Conservation (phyloP, 2,797 vertebrate species). For the Poecilia wingei region DNA sequence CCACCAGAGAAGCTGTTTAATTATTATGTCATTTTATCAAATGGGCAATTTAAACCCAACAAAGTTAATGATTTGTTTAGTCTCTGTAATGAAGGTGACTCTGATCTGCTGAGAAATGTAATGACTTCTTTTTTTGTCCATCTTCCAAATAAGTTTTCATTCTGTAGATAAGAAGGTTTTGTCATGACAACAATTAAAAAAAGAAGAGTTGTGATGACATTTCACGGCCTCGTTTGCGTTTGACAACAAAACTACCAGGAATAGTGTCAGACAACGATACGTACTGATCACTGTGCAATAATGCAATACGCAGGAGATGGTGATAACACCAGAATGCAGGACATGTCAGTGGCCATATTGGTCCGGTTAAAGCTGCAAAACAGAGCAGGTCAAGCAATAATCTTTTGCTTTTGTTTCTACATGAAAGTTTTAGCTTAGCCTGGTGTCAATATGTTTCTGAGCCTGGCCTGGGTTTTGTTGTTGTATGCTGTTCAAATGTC, state of each 20-base stretch:
- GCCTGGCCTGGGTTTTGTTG: constrained; percentile 28
- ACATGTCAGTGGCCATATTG: background rate
- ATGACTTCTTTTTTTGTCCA: background rate
- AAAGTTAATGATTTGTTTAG: background rate
- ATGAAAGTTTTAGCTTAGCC: background rate
- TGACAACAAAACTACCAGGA: background rate
- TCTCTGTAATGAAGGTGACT: background rate
- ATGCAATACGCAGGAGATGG: background rate
- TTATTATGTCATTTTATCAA: background rate
- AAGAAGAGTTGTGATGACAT: background rate
- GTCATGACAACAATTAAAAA: background rate
- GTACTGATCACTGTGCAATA: background rate
- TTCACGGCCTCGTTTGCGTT: background rate
- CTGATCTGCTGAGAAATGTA: background rate
- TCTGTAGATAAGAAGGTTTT: background rate
- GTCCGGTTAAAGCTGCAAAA: background rate
- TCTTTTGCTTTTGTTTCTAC: background rate
- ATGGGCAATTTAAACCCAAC: background rate
- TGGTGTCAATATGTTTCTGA: constrained; percentile 12
- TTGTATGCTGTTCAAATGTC: constrained; percentile 47
- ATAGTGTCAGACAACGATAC: too few relatives aligned
- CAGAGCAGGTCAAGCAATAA: background rate
- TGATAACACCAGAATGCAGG: background rate
- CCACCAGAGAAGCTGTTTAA: background rate
- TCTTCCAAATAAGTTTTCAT: background rate